Percentiles rank a stretch among this genome's conserved stretches.
Evolutionary conservation across 2,113 vertebrate genomes (phyloP).

Genomic region (Fregetta grallaria): DNA sequence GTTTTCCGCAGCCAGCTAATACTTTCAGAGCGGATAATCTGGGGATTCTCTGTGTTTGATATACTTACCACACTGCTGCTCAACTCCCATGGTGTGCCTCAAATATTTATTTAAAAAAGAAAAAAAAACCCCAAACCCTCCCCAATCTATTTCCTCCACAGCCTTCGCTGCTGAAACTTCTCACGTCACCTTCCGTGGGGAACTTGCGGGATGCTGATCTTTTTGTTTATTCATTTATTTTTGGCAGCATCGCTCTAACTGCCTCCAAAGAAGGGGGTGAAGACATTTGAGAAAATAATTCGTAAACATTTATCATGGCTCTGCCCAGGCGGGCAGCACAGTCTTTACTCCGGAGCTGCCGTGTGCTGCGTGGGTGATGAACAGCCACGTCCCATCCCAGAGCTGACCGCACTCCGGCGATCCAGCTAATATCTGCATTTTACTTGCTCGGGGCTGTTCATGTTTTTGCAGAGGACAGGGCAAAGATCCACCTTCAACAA

Average conservation of each 20-base stretch:
- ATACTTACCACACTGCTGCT: conserved; percentile 6
- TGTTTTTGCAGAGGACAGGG: not conserved
- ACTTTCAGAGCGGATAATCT: conserved; percentile 2
- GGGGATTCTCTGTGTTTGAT: conserved; percentile 43
- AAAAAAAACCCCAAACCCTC: not conserved
- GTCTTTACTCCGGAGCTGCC: not conserved
- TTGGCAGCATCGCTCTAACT: not conserved
- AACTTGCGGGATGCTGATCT: not conserved
- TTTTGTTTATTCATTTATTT: conserved; percentile 45
- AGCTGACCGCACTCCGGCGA: not conserved
- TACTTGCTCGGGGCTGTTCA: not conserved
- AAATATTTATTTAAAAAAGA: conserved; percentile 31
- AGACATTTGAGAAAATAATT: not conserved
- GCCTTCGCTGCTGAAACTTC: not conserved
- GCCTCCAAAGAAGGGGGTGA: not conserved
- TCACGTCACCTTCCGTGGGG: not conserved
- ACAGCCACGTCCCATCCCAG: not conserved
- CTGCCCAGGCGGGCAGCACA: not conserved
- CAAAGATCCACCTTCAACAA: not conserved
- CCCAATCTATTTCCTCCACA: not conserved
- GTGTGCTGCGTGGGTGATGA: not conserved
- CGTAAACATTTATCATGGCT: not conserved
- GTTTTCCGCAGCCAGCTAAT: conserved; percentile 8
- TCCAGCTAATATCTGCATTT: not conserved
- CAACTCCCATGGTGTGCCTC: not conserved